phyloP scores from a whole-genome alignment of 2,888 invertebrate genomes.

The Scaptomyza tumidula region DNA sequence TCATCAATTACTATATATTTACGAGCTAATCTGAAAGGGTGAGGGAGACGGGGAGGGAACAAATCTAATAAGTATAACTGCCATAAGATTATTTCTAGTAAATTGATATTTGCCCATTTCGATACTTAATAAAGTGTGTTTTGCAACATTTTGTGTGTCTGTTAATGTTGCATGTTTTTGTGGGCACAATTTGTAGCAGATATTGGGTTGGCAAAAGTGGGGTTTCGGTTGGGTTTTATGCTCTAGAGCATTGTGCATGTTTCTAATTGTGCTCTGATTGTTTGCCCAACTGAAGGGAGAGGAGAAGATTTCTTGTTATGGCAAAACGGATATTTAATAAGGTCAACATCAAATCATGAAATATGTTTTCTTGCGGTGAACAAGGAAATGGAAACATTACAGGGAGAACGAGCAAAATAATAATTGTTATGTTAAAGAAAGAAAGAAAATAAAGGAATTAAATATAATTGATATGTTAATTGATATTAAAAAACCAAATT shows the following conservation, averaged over 20 bases:
- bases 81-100: constrained; percentile 59
- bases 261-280: constrained; percentile 44
- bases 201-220: background rate
- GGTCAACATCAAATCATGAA: constrained; percentile 11
- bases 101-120: constrained; percentile 54
- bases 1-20: constrained; percentile 23
- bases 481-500: background rate
- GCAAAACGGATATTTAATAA: constrained; percentile 34
- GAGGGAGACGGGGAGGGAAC: background rate
- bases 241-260: constrained; percentile 17
- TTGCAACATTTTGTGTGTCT: constrained; percentile 31
- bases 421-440: background rate
- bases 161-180: constrained; percentile 26
- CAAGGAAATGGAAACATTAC: background rate
- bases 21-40: background rate
- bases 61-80: constrained; percentile 53
- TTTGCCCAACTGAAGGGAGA: background rate
- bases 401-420: background rate
- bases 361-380: background rate
- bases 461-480: background rate
- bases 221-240: too few relatives aligned
- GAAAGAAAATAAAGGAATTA: background rate
- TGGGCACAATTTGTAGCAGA: background rate
- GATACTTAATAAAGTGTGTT: constrained; percentile 57
- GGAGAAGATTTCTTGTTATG: constrained; percentile 9